Evolutionary conservation across 2,888 invertebrate genomes (phyloP).

Genomic region (Nomada ferruginata): DNA sequence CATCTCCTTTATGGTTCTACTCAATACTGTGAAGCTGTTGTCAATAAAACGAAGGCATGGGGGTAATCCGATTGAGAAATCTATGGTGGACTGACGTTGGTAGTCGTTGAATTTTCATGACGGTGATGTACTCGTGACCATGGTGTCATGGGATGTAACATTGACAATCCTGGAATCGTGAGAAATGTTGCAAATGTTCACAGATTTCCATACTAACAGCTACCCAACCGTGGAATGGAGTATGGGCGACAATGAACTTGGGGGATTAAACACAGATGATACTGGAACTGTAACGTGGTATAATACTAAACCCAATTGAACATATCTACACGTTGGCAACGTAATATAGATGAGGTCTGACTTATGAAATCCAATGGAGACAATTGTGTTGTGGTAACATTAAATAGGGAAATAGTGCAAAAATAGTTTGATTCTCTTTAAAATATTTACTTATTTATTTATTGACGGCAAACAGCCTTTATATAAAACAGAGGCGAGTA

Average conservation of each 20-base stretch:
- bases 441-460: no score
- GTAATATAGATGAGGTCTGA: not conserved
- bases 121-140: not conserved
- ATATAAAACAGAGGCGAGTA: no score
- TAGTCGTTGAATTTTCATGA: no score
- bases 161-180: not conserved
- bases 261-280: constrained; percentile 5
- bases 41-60: no score
- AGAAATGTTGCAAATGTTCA: constrained; percentile 20
- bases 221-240: not conserved
- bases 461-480: no score
- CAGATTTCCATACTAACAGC: constrained; percentile 2
- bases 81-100: no score
- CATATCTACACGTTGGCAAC: not conserved
- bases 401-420: no score
- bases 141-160: not conserved
- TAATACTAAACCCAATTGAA: not conserved
- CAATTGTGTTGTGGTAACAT: not conserved
- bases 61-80: no score
- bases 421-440: no score
- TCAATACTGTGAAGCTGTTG: no score
- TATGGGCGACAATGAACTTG: not conserved
- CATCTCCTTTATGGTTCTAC: no score
- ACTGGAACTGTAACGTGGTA: not conserved
- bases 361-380: not conserved